Evolutionary conservation across 2,797 vertebrate species (phyloP).

Genomic region (Podarcis siculus): DNA sequence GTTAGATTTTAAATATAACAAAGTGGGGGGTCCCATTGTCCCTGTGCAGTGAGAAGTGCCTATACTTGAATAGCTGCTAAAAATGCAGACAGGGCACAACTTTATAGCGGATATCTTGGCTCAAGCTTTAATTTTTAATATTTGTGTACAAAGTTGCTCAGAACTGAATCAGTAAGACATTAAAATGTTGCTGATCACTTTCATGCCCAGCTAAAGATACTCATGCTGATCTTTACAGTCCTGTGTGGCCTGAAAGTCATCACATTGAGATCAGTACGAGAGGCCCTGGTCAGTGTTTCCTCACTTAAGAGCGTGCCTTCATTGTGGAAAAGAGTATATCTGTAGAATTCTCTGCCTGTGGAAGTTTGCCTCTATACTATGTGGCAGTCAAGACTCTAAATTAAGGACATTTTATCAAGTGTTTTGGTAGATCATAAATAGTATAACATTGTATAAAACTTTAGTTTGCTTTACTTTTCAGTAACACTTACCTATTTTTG

Average conservation of each 20-base stretch:
- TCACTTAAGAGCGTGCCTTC: neutral
- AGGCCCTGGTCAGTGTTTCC: neutral
- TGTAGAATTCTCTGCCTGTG: neutral
- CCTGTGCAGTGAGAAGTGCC: neutral
- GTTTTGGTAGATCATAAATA: neutral
- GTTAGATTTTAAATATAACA: neutral
- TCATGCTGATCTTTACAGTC: neutral
- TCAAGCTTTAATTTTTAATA: neutral
- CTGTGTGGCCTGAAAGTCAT: neutral
- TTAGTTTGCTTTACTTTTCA: constrained; percentile 37
- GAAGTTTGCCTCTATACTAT: neutral
- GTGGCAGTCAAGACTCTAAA: neutral
- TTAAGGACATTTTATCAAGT: neutral
- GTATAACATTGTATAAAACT: neutral
- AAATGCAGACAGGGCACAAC: neutral
- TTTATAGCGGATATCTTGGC: neutral
- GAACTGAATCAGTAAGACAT: neutral
- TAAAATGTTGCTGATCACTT: neutral
- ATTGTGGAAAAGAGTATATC: neutral
- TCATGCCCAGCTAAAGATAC: neutral
- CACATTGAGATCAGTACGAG: neutral
- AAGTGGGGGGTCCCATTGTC: neutral
- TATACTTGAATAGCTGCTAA: neutral
- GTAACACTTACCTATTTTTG: constrained; percentile 20
- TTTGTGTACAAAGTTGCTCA: neutral